These are phyloP conservation scores for Halichoeres trimaculatus DNA, from an alignment of 2,113 vertebrate genomes.

Conservation along the genomic window DNA sequence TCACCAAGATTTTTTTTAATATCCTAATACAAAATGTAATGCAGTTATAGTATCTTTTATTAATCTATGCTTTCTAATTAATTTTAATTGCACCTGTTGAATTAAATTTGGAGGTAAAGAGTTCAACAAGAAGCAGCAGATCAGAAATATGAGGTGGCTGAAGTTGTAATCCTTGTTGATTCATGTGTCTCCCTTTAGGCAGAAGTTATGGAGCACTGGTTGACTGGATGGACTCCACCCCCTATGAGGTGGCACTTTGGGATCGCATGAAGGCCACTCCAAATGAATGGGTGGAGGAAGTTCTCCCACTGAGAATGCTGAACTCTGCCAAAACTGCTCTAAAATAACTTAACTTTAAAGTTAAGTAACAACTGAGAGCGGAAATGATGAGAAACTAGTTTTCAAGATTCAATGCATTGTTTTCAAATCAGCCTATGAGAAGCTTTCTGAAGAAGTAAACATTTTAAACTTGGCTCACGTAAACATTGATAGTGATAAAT, in stretches of 20 bases:
- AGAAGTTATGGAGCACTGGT: slow-evolving; percentile 91
- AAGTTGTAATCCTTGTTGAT: no score
- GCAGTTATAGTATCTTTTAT: not conserved
- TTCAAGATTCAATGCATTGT: not conserved
- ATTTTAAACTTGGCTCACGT: not conserved
- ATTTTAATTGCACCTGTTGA: no score
- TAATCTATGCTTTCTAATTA: no score
- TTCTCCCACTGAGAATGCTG: slow-evolving; percentile 89
- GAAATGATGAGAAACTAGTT: not conserved
- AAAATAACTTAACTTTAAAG: slow-evolving; percentile 77
- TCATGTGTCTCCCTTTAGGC: slow-evolving; percentile 76
- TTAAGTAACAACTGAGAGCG: not conserved
- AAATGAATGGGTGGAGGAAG: slow-evolving; percentile 90
- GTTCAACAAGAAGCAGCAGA: no score
- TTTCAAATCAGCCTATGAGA: not conserved
- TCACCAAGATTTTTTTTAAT: slow-evolving; percentile 45
- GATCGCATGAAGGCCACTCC: slow-evolving; percentile 90
- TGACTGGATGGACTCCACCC: slow-evolving; percentile 96
- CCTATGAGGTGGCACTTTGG: slow-evolving; percentile 90
- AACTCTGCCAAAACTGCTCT: slow-evolving; percentile 84
- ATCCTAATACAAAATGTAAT: not conserved
- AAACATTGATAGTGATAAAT: no score
- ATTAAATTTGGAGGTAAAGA: no score
- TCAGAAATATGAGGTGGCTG: no score
- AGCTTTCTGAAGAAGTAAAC: not conserved